Conservation (phyloP, 2,888 invertebrate species). For the Mayetiola destructor region DNA sequence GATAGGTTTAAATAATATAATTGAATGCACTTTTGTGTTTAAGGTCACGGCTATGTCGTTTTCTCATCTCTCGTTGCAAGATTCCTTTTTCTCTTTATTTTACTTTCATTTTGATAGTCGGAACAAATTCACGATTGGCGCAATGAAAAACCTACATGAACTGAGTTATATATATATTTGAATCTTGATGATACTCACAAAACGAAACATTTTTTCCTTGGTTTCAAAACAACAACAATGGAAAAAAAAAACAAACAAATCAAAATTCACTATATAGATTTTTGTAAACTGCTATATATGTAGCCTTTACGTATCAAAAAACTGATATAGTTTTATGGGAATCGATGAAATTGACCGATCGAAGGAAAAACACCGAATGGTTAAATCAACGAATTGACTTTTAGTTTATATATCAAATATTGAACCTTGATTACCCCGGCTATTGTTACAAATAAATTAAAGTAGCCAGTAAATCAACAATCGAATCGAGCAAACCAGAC, state of each 20-base stretch:
- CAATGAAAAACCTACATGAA: too few relatives aligned
- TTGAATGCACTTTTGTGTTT: background rate
- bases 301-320: background rate
- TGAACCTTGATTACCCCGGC: slow-evolving; percentile 19
- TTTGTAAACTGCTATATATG: slow-evolving; percentile 8
- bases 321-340: background rate
- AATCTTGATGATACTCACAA: background rate
- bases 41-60: too few relatives aligned
- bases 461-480: background rate
- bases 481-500: too few relatives aligned
- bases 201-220: slow-evolving; percentile 7
- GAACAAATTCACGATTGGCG: too few relatives aligned
- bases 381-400: slow-evolving; percentile 18
- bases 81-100: too few relatives aligned
- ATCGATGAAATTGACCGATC: slow-evolving; percentile 16
- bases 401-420: slow-evolving; percentile 19
- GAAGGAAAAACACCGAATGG: slow-evolving; percentile 20
- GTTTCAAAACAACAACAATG: background rate
- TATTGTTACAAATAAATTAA: slow-evolving; percentile 2
- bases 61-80: too few relatives aligned
- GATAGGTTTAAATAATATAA: background rate
- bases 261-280: background rate
- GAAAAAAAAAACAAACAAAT: background rate
- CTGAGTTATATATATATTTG: background rate
- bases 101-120: too few relatives aligned